Percentiles rank a stretch among this genome's conserved stretches.
Conservation (phyloP, 2,113 vertebrate species). For the Heptranchias perlo region DNA sequence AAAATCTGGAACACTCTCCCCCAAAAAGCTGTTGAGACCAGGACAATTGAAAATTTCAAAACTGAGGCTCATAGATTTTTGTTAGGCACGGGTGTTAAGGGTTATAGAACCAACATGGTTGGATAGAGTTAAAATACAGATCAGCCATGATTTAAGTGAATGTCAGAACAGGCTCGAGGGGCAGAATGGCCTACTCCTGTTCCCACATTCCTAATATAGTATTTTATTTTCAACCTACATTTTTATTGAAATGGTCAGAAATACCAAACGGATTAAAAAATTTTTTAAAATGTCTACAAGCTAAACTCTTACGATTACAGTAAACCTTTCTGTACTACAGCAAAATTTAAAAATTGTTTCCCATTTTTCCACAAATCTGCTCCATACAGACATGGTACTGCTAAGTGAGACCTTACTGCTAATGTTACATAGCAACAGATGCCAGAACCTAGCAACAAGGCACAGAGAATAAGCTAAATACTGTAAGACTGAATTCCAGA, state of each 20-base stretch:
- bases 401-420: neutral
- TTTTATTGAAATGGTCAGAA: neutral
- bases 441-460: neutral
- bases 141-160: no score
- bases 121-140: no score
- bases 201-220: no score
- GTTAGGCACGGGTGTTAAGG: no score
- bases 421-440: constrained; percentile 9
- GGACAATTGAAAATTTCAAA: no score
- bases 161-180: no score
- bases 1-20: no score
- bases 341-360: neutral
- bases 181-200: no score
- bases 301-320: neutral
- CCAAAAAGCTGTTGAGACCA: no score
- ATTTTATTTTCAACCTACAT: neutral
- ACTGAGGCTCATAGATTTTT: no score
- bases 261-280: neutral
- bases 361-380: neutral
- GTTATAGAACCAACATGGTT: no score
- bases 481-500: neutral
- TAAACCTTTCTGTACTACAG: neutral
- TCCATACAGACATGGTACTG: neutral
- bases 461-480: neutral
- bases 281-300: neutral